These are phyloP conservation scores for Ariopsis seemanni DNA, from an alignment of 2,113 vertebrate species.

Conservation along the genomic window DNA sequence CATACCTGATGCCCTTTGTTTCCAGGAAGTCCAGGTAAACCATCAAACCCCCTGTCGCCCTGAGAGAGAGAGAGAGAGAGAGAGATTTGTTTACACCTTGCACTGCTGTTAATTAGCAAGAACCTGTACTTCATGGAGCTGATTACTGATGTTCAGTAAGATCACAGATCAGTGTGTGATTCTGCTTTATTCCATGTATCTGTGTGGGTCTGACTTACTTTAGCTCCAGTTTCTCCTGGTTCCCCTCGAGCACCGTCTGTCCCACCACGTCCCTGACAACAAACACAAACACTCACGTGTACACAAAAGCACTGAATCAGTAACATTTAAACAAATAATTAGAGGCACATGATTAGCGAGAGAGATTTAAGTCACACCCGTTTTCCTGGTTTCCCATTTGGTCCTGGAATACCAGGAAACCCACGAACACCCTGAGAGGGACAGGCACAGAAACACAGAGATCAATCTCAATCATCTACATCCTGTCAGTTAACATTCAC, in stretches of 20 bases:
- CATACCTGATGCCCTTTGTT: conserved; percentile 74
- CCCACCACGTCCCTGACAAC: conserved; percentile 82
- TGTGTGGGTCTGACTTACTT: conserved; percentile 71
- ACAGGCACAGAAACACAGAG: not conserved
- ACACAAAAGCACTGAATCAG: not conserved
- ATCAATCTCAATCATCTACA: not conserved
- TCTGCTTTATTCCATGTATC: not conserved
- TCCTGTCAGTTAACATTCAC: not conserved
- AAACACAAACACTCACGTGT: not conserved
- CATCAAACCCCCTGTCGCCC: conserved; percentile 95
- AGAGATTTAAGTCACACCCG: conserved; percentile 55
- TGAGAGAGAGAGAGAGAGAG: conserved; percentile 54
- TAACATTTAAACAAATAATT: not conserved
- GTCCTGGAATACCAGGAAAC: conserved; percentile 61
- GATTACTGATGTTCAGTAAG: not conserved
- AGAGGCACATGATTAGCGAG: not conserved
- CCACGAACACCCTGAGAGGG: conserved; percentile 67
- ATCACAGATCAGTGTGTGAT: not conserved
- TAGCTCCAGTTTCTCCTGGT: conserved; percentile 87
- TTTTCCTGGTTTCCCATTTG: conserved; percentile 70
- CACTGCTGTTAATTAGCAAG: not conserved
- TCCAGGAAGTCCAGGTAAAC: conserved; percentile 85
- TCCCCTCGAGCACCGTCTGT: conserved; percentile 87
- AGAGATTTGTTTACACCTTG: not conserved
- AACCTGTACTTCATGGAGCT: not conserved